phyloP scores from a whole-genome alignment of 2,113 vertebrate species.

The Siphamia tubifer region DNA sequence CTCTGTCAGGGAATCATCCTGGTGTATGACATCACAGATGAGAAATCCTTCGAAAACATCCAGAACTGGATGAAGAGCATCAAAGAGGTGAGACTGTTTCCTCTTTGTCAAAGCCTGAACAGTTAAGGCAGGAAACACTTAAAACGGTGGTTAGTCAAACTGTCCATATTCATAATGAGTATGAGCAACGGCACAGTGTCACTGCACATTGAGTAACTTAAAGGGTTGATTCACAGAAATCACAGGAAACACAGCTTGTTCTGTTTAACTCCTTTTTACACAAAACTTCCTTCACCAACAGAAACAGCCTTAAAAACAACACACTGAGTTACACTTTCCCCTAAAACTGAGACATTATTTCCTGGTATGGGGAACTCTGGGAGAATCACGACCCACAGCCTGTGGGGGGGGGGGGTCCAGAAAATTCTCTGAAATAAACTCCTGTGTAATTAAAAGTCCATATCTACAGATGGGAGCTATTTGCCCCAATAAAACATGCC shows the following conservation, averaged over 20 bases:
- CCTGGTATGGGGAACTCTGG: too few relatives aligned
- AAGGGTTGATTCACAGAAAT: background rate
- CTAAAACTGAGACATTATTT: too few relatives aligned
- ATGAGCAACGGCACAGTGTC: background rate
- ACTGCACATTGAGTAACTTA: background rate
- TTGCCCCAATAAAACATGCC: too few relatives aligned
- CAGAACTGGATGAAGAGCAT: constrained; percentile 99
- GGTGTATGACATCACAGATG: constrained; percentile 94
- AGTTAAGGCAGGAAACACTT: background rate
- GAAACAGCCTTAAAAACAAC: background rate
- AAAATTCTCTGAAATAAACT: too few relatives aligned
- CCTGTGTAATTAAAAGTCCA: too few relatives aligned
- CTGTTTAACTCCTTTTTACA: too few relatives aligned
- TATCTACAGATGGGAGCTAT: too few relatives aligned
- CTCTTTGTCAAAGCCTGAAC: background rate
- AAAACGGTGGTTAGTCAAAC: background rate
- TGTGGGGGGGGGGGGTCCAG: too few relatives aligned
- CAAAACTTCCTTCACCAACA: background rate
- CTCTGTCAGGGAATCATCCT: constrained; percentile 88
- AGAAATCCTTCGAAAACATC: constrained; percentile 94
- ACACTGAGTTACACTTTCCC: too few relatives aligned
- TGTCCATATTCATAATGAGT: background rate
- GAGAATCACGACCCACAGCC: too few relatives aligned
- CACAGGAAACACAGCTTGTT: background rate
- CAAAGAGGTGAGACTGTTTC: constrained; percentile 78